phyloP scores from a whole-genome alignment of 1,140 invertebrate species.

The Pseudomyrmex dendroicus region DNA sequence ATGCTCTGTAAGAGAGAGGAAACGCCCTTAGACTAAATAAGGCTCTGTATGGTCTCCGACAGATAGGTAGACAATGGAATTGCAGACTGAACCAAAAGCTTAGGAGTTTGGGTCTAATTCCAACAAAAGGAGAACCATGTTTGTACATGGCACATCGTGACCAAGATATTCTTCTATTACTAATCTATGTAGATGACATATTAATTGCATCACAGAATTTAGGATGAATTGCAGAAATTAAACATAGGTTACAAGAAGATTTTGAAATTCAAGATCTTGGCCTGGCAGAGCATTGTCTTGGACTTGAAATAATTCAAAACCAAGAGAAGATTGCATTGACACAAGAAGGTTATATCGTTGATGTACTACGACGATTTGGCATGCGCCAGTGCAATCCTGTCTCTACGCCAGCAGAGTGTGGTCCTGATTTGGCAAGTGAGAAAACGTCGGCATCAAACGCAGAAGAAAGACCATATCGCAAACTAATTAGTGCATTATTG shows the following conservation, averaged over 20 bases:
- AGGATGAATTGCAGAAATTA: not conserved
- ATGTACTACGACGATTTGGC: not conserved
- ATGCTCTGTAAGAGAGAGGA: not conserved
- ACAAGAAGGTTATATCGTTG: not conserved
- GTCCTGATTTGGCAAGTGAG: no score
- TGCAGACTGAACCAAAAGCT: not conserved
- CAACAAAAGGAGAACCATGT: not conserved
- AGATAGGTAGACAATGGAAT: not conserved
- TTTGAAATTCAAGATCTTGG: not conserved
- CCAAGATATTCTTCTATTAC: not conserved
- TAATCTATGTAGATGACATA: not conserved
- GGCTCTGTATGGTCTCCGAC: not conserved
- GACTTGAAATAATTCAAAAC: not conserved
- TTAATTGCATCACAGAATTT: not conserved
- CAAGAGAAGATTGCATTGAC: not conserved
- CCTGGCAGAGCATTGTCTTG: not conserved
- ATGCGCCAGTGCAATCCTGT: not conserved
- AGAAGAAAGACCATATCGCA: not conserved
- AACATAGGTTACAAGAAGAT: not conserved
- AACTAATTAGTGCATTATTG: not conserved
- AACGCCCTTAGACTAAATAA: not conserved
- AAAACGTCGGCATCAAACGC: not conserved
- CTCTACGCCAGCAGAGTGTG: not conserved
- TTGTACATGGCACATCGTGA: not conserved
- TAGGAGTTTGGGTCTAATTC: not conserved